Evolutionary conservation across 2,113 vertebrate species (phyloP), one percentile per base, ranked within the genome.

Genomic region (Perca fluviatilis): DNA sequence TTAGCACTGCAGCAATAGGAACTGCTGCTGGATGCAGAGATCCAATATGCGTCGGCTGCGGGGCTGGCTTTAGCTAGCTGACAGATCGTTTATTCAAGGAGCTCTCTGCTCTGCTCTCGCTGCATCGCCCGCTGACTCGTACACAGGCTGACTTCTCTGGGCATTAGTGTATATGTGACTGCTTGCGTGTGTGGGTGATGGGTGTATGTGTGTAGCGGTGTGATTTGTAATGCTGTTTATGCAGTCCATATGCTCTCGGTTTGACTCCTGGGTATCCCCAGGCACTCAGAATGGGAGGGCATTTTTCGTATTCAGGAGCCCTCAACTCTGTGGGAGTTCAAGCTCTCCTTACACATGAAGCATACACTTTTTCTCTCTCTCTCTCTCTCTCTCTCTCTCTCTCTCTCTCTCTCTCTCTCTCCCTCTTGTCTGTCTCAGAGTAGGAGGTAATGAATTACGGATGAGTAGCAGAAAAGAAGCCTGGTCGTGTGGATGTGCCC

Each of bases 251-350:
- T 92, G 90, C 83, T 93, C 83, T 62, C 53, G 0, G 74, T 83
- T 79, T 83, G 85, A 89, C 79, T 88, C 77, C 70, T 77, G 79
- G 63, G 68, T 91, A 87, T 89, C 91, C 63, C 82, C 72, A 75
- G 83, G 89, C 80, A 68, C 9, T 73, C 66, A 83, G 62, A 80
- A 16, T 58, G 76, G 76, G 61, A 85, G 79, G 86, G 83, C 81
- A 88, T 93, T 93, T 91, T 91, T 94, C 82, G 86, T 92, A 90
- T 92, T 93, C 91, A 88, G 92, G 89, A 90, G 71, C 62, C 53
- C 58, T 68, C 69, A 85, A 73, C 86, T 80, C 87, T 65, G 84
- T 83, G 50, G 78, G 82, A 75, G 84, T 78, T 84, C 50, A 73
- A 62, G 75, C 82, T 70, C 74, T 33, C 50, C 61, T 40, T 56